These are phyloP conservation scores for Chiroxiphia lanceolata DNA, from an alignment of 2,797 vertebrate genomes.

Conservation along the genomic window DNA sequence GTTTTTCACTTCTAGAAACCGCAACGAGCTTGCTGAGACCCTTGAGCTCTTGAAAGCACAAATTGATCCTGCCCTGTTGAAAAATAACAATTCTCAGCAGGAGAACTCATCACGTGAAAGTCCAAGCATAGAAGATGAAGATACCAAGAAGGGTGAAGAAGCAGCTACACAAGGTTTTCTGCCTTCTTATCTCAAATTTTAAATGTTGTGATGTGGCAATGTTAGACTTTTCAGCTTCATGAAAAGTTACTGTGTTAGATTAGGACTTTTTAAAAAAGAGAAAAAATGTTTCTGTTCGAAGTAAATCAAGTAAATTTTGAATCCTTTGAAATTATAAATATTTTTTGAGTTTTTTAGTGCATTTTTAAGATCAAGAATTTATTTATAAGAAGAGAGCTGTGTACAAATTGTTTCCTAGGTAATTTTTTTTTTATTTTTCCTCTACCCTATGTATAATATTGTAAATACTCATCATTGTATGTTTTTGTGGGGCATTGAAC, in stretches of 20 bases:
- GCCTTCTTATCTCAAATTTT: constrained; percentile 43
- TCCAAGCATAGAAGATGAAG: constrained; percentile 78
- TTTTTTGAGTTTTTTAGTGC: not conserved
- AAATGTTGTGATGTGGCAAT: not conserved
- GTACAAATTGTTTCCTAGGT: not conserved
- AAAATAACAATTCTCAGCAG: constrained; percentile 76
- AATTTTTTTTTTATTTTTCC: not conserved
- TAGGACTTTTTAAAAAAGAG: not conserved
- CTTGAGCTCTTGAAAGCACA: constrained; percentile 93
- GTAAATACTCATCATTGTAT: not conserved
- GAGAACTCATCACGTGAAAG: constrained; percentile 78
- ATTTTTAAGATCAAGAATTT: not conserved
- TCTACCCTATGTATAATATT: not conserved
- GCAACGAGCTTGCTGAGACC: constrained; percentile 93
- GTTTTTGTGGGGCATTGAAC: not conserved
- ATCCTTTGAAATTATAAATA: not conserved
- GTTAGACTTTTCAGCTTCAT: not conserved
- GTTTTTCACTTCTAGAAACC: constrained; percentile 79
- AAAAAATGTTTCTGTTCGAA: not conserved
- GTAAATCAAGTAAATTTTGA: not conserved
- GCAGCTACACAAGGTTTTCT: constrained; percentile 76
- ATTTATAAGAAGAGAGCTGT: not conserved
- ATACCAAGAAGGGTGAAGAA: constrained; percentile 77
- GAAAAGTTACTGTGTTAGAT: not conserved
- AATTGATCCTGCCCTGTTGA: constrained; percentile 85